phyloP scores from a whole-genome alignment of 64 coral and sea anemone genomes.

The Anthopleura sola region DNA sequence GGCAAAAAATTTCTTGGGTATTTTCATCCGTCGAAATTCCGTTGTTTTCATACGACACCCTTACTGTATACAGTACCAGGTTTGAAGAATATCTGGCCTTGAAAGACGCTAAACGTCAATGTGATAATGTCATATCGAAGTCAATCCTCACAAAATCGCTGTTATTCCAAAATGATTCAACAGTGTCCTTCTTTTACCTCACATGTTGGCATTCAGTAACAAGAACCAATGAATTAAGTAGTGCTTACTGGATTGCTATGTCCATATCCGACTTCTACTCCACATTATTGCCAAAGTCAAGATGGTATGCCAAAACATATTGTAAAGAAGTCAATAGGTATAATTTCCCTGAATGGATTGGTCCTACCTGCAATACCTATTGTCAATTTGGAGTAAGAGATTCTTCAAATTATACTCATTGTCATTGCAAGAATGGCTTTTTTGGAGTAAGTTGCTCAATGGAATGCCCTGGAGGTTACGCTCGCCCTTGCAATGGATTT shows the following conservation, averaged over 20 bases:
- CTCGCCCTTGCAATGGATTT: slow-evolving; percentile 51
- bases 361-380: slow-evolving; percentile 29
- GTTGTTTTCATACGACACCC: slow-evolving; percentile 39
- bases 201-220: slow-evolving; percentile 59
- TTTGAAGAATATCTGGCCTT: slow-evolving; percentile 28
- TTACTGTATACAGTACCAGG: slow-evolving; percentile 45
- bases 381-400: slow-evolving; percentile 63
- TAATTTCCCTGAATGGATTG: slow-evolving; percentile 77
- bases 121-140: slow-evolving; percentile 42
- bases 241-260: slow-evolving; percentile 63
- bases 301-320: slow-evolving; percentile 50
- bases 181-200: slow-evolving; percentile 57
- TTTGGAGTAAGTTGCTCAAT: slow-evolving; percentile 48
- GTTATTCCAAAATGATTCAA: slow-evolving; percentile 20
- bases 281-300: slow-evolving; percentile 3
- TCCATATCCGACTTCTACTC: slow-evolving; percentile 65
- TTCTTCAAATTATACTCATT: slow-evolving; percentile 4
- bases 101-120: slow-evolving; percentile 35
- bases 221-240: slow-evolving; percentile 21
- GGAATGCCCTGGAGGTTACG: slow-evolving; percentile 83
- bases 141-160: slow-evolving; percentile 7
- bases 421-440: slow-evolving; percentile 75
- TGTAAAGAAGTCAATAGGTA: slow-evolving; percentile 44
- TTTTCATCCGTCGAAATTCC: slow-evolving; percentile 68
- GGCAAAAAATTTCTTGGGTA: slow-evolving; percentile 65